A percentile compares a stretch with the other conserved stretches of the same genome.
Evolutionary conservation across 1,140 invertebrate species (phyloP).

Genomic region (Atta colombica): DNA sequence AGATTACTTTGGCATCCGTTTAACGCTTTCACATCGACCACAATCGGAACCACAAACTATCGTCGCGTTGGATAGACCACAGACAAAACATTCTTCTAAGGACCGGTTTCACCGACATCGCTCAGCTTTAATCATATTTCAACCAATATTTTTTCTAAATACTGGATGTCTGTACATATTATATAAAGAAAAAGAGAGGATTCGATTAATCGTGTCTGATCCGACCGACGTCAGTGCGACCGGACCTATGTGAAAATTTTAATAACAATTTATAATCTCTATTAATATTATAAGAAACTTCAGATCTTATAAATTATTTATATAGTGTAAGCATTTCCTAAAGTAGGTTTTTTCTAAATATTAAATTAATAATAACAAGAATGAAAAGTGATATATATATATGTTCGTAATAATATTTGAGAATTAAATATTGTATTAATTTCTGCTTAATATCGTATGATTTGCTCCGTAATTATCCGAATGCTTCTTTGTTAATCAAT

Average conservation of each 20-base stretch:
- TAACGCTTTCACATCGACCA: slow-evolving; percentile 52
- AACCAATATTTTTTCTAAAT: background rate
- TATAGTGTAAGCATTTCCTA: background rate
- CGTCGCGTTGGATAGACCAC: slow-evolving; percentile 28
- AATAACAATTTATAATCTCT: background rate
- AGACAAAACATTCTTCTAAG: slow-evolving; percentile 46
- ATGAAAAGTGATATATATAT: background rate
- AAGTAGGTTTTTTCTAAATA: background rate
- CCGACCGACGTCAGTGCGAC: background rate
- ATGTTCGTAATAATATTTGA: background rate
- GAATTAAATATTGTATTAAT: slow-evolving; percentile 12
- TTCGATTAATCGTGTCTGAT: background rate
- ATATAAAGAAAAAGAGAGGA: background rate
- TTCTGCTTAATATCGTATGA: background rate
- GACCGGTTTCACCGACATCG: slow-evolving; percentile 24
- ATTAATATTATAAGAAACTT: background rate
- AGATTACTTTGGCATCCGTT: too few relatives aligned
- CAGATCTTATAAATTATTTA: background rate
- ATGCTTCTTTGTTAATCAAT: background rate
- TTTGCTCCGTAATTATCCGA: background rate
- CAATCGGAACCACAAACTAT: slow-evolving; percentile 47
- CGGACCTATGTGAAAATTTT: background rate
- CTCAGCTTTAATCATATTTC: slow-evolving; percentile 33
- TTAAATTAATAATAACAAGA: background rate
- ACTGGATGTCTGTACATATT: background rate